Percentiles rank a stretch among this genome's conserved stretches.
phyloP scores from a whole-genome alignment of 2,797 vertebrate genomes.

The Argentina silus region DNA sequence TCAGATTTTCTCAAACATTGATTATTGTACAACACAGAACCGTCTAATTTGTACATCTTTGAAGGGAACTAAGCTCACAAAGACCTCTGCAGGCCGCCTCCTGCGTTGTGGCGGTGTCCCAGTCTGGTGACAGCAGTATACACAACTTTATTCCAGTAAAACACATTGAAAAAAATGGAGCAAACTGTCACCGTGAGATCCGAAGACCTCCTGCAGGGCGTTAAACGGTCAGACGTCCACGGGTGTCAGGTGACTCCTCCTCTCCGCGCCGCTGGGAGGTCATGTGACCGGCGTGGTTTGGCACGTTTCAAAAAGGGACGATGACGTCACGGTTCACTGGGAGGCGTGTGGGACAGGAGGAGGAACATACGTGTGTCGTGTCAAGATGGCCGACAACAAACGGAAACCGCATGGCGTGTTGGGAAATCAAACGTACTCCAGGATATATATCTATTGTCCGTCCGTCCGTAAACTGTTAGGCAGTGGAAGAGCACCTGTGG shows the following conservation, averaged over 20 bases:
- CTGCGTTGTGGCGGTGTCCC: slow-evolving; percentile 22
- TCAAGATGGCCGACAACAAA: slow-evolving; percentile 68
- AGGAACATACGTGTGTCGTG: slow-evolving; percentile 81
- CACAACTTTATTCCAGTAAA: slow-evolving; percentile 70
- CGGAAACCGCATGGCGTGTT: slow-evolving; percentile 16
- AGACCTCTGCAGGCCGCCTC: slow-evolving; percentile 46
- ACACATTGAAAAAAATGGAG: slow-evolving; percentile 79
- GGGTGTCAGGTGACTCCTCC: slow-evolving; percentile 47
- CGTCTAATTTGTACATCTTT: slow-evolving; percentile 78
- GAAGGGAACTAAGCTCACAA: slow-evolving; percentile 67
- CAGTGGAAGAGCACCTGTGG: slow-evolving; percentile 88
- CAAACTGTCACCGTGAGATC: slow-evolving; percentile 75
- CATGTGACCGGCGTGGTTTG: slow-evolving; percentile 70
- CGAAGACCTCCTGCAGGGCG: slow-evolving; percentile 59
- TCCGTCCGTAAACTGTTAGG: slow-evolving; percentile 81
- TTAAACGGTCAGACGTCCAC: slow-evolving; percentile 47
- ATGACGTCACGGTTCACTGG: slow-evolving; percentile 63
- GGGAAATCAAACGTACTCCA: slow-evolving; percentile 80
- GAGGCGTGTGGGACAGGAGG: slow-evolving; percentile 46
- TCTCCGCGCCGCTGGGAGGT: slow-evolving; percentile 43
- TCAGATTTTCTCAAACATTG: slow-evolving; percentile 70
- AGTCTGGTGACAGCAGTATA: slow-evolving; percentile 45
- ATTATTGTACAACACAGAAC: slow-evolving; percentile 83
- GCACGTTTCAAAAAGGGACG: slow-evolving; percentile 74
- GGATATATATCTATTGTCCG: slow-evolving; percentile 83